Evolutionary conservation across 2,113 vertebrate species (phyloP).

Genomic region (Galemys pyrenaicus): DNA sequence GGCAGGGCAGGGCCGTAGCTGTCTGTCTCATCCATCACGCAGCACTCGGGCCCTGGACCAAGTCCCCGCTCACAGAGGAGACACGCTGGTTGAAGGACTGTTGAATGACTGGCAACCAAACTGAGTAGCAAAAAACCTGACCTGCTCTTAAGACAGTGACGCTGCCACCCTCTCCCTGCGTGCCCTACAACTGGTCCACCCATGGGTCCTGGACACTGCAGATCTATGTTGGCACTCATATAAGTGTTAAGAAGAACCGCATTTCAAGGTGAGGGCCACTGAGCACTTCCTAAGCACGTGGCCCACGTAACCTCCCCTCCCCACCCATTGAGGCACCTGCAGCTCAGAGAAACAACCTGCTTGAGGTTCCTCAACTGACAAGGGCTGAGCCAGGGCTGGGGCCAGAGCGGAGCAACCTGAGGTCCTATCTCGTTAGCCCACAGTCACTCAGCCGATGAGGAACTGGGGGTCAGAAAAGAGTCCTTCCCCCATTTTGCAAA

Average conservation of each 20-base stretch:
- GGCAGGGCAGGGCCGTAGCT: too few species aligned
- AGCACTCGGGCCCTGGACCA: not conserved
- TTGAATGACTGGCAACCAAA: not conserved
- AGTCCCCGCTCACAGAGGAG: not conserved
- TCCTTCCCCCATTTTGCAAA: not conserved
- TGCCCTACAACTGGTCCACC: not conserved
- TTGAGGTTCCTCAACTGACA: not conserved
- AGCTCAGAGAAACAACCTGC: not conserved
- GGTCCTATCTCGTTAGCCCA: not conserved
- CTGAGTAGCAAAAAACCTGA: not conserved
- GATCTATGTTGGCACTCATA: not conserved
- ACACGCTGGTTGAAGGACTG: not conserved
- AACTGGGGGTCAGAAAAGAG: not conserved
- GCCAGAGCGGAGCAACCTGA: not conserved
- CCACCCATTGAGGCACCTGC: not conserved
- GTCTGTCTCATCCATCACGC: not conserved
- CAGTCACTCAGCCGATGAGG: not conserved
- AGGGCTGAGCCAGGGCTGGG: not conserved
- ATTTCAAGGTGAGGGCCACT: not conserved
- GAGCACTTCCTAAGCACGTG: not conserved
- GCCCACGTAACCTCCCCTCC: not conserved
- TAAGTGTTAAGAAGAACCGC: not conserved
- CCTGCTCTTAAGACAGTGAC: not conserved
- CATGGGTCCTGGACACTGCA: not conserved
- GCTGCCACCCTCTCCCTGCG: not conserved